Percentiles rank a stretch among this genome's conserved stretches.
Conservation (phyloP, 2,888 invertebrate genomes). For the Pherbina coryleti region DNA sequence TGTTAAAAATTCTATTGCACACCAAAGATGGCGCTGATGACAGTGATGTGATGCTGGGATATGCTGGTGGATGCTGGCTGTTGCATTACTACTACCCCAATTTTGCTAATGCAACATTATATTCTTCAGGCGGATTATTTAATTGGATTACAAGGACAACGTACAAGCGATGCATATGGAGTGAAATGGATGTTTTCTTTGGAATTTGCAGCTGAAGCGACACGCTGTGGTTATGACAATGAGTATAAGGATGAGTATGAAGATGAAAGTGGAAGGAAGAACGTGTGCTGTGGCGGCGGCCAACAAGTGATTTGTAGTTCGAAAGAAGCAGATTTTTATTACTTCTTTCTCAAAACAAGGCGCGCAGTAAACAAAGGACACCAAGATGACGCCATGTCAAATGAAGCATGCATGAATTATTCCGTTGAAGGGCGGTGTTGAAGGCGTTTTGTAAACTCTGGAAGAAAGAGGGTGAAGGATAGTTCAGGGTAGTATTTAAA, state of each 20-base stretch:
- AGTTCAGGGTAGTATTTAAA: background rate
- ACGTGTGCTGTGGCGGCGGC: background rate
- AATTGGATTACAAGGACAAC: conserved; percentile 45
- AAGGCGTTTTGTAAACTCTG: background rate
- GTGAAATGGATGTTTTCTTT: background rate
- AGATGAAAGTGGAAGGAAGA: background rate
- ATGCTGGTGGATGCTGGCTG: too few relatives aligned
- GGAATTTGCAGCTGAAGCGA: background rate
- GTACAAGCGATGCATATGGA: conserved; percentile 7
- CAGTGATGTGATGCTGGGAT: too few relatives aligned
- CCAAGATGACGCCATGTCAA: conserved; percentile 6
- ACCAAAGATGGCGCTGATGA: too few relatives aligned
- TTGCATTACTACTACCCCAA: background rate
- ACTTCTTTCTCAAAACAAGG: background rate
- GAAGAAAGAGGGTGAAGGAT: too few relatives aligned
- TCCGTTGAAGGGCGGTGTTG: background rate
- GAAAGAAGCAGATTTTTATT: background rate
- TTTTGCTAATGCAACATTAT: conserved; percentile 20
- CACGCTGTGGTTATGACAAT: background rate
- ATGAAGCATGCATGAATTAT: conserved; percentile 11
- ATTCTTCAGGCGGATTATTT: conserved; percentile 45
- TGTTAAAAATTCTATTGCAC: background rate
- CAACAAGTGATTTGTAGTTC: conserved; percentile 23
- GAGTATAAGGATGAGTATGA: background rate
- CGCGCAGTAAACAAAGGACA: background rate